phyloP scores from a whole-genome alignment of 1,140 invertebrate genomes.

The Papilio xuthus region DNA sequence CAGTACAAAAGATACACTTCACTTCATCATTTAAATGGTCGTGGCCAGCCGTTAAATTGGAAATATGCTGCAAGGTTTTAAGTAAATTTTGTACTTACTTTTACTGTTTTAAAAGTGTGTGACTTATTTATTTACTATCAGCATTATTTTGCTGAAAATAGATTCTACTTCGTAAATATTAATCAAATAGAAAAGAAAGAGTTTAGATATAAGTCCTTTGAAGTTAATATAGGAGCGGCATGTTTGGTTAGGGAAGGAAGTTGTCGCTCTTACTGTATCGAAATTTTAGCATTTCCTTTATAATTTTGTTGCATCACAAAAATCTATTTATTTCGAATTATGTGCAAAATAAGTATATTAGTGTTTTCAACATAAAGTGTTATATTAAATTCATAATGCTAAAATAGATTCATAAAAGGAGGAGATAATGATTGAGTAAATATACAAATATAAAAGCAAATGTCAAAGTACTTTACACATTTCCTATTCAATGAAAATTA shows the following conservation, averaged over 20 bases:
- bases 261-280: slow-evolving; percentile 15
- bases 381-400: too few species aligned
- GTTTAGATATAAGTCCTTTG: slow-evolving; percentile 13
- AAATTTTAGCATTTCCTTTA: slow-evolving; percentile 31
- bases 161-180: neutral
- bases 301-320: neutral
- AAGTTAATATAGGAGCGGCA: neutral
- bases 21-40: too few species aligned
- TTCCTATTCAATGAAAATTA: neutral
- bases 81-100: too few species aligned
- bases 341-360: neutral
- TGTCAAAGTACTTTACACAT: neutral
- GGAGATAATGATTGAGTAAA: too few species aligned
- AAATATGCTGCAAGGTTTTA: too few species aligned
- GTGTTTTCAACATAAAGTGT: neutral
- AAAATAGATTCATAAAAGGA: too few species aligned
- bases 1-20: too few species aligned
- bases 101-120: too few species aligned
- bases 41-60: too few species aligned
- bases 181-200: neutral
- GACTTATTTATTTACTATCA: too few species aligned
- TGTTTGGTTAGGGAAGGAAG: neutral
- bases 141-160: neutral
- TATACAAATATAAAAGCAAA: too few species aligned
- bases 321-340: neutral